Base-by-base conservation (phyloP, 2,113 vertebrate genomes). In the Sphyrna mokarran region DNA sequence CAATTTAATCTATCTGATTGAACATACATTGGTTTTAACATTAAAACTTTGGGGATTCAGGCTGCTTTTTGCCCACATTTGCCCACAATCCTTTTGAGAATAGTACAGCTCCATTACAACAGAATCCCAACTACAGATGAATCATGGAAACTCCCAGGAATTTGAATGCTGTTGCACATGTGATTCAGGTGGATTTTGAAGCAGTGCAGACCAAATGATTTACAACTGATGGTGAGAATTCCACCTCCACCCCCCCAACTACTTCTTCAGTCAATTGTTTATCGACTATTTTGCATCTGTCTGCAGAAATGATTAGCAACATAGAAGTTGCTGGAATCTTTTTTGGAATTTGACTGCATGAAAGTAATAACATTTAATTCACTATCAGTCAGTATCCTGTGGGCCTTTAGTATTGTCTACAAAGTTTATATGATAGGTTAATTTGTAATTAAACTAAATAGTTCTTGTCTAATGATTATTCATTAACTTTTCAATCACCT, bases 361-460 rank as follows among this genome's bases (percentile, higher is more conserved):
- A 54, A 23, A 1, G 20, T 33, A 48, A 95, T 33, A 48, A 72
- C 48, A 8, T 33, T 76, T 72, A 69, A 54, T 72, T 70, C 26
- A 72, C 66, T 33, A 70, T 29, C 2, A 48, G 29, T 72, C 43
- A 26, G 23, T 72, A 26, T 68, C 0, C 0, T 95, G 93, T 48
- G 23, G 33, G 66, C 23, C 40, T 70, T 70, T 48, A 10, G 13
- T 16, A 48, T 43, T n/a, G 63, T n/a, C 18, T 3, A 40, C 91
- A 95, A 22, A 33, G 29, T 95, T 94, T 48, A 48, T 48, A 10
- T 13, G 70, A 9, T 23, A 58, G 3, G 37, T 29, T 0, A 70
- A 48, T 95, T 95, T 48, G 23, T 70, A 95, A 72, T 95, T 95
- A 69, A 95, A 72, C n/a, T 23, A 94, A 94, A 94, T 94, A 48